Evolutionary conservation across 2,888 invertebrate genomes (phyloP).

Genomic region (Drosophila melanosoma): DNA sequence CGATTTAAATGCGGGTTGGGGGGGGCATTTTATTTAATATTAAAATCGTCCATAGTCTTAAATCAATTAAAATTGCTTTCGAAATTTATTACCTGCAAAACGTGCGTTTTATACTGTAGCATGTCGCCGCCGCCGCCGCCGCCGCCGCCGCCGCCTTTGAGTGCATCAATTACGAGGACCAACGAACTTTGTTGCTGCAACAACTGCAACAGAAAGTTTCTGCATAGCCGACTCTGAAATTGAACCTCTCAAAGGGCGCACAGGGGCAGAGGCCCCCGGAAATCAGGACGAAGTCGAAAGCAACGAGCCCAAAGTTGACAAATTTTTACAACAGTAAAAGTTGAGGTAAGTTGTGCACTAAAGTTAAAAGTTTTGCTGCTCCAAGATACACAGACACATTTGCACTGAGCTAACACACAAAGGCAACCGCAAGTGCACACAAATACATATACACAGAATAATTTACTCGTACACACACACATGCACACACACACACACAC

Average conservation of each 20-base stretch:
- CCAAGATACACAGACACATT: conserved; percentile 35
- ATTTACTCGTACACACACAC: conserved; percentile 1
- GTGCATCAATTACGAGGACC: conserved; percentile 70
- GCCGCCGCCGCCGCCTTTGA: conserved; percentile 47
- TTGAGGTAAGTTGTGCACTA: conserved; percentile 75
- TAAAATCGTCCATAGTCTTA: conserved; percentile 32
- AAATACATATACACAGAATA: conserved; percentile 7
- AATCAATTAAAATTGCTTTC: conserved; percentile 69
- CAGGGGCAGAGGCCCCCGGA: neutral
- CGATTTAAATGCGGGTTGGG: conserved; percentile 2
- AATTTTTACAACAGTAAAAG: conserved; percentile 68
- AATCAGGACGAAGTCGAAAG: conserved; percentile 9
- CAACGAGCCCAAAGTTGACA: conserved; percentile 69
- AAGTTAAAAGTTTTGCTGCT: conserved; percentile 67
- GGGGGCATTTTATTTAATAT: conserved; percentile 37
- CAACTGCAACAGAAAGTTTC: conserved; percentile 57
- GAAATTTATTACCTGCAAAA: conserved; percentile 72
- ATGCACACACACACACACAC: neutral
- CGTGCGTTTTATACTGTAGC: conserved; percentile 34
- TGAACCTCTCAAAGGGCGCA: conserved; percentile 20
- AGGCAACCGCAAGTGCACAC: conserved; percentile 5
- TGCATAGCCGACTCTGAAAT: conserved; percentile 37
- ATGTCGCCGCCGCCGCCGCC: conserved; percentile 36
- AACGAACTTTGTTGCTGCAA: conserved; percentile 63
- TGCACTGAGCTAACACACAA: conserved; percentile 9